These are phyloP conservation scores for Phaedon cochleariae DNA, from an alignment of 2,888 invertebrate genomes.

Conservation along the genomic window DNA sequence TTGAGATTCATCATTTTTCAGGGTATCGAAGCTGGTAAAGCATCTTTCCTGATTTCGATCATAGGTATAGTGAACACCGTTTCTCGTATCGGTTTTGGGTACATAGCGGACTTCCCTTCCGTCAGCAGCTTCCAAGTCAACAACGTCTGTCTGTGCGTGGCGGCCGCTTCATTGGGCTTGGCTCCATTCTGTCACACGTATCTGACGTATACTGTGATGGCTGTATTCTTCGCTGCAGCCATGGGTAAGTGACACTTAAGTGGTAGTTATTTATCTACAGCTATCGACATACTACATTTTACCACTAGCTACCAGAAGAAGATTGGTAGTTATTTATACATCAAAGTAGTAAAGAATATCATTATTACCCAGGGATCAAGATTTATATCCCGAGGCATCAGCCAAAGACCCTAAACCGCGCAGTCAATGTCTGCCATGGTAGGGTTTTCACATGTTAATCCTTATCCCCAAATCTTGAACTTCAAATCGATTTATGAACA, in stretches of 20 bases:
- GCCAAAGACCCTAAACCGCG: too few relatives aligned
- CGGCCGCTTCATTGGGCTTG: conserved; percentile 83
- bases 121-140: conserved; percentile 93
- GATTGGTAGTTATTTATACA: too few relatives aligned
- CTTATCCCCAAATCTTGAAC: too few relatives aligned
- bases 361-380: too few relatives aligned
- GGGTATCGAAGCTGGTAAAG: conserved; percentile 76
- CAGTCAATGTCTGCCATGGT: too few relatives aligned
- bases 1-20: conserved; percentile 57
- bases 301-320: neutral
- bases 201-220: conserved; percentile 77
- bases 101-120: conserved; percentile 89
- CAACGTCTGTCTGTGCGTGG: conserved; percentile 89
- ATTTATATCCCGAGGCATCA: too few relatives aligned
- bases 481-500: too few relatives aligned
- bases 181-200: conserved; percentile 86
- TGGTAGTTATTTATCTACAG: neutral
- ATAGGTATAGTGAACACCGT: conserved; percentile 95
- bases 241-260: conserved; percentile 75
- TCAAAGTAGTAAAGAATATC: too few relatives aligned
- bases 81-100: conserved; percentile 89
- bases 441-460: too few relatives aligned
- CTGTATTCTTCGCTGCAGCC: conserved; percentile 90
- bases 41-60: conserved; percentile 80
- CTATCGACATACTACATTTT: neutral